A percentile compares a stretch with the other conserved stretches of the same genome.
phyloP scores from a whole-genome alignment of 2,797 vertebrate genomes.

The Buceros bicornis region DNA sequence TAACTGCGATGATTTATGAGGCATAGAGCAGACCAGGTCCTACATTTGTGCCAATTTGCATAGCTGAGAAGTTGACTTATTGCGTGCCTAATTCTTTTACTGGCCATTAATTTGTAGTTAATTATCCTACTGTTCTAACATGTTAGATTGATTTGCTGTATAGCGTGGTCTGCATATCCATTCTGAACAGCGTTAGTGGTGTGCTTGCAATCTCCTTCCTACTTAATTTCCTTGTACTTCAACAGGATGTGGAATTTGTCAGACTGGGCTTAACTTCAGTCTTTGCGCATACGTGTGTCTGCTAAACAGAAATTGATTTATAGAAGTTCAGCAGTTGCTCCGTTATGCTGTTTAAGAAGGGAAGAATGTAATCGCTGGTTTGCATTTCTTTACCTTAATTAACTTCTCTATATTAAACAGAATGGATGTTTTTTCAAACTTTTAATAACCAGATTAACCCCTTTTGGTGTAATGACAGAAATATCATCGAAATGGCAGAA shows the following conservation, averaged over 20 bases:
- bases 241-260: not conserved
- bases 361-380: not conserved
- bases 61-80: conserved; percentile 16
- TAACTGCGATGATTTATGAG: conserved; percentile 37
- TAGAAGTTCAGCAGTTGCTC: not conserved
- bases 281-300: not conserved
- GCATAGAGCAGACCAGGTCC: not conserved
- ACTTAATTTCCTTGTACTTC: not conserved
- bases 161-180: not conserved
- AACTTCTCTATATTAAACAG: not conserved
- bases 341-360: not conserved
- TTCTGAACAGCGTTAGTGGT: not conserved
- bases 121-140: conserved; percentile 25
- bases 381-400: conserved; percentile 16
- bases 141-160: conserved; percentile 10
- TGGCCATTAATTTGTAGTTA: conserved; percentile 49
- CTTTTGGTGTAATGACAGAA: not conserved
- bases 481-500: not conserved
- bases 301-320: not conserved
- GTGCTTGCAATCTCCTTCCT: not conserved
- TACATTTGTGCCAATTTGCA: conserved; percentile 19
- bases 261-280: not conserved
- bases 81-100: conserved; percentile 17
- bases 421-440: not conserved
- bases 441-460: not conserved